Conservation (phyloP, 1,140 invertebrate genomes). For the Microplitis mediator region DNA sequence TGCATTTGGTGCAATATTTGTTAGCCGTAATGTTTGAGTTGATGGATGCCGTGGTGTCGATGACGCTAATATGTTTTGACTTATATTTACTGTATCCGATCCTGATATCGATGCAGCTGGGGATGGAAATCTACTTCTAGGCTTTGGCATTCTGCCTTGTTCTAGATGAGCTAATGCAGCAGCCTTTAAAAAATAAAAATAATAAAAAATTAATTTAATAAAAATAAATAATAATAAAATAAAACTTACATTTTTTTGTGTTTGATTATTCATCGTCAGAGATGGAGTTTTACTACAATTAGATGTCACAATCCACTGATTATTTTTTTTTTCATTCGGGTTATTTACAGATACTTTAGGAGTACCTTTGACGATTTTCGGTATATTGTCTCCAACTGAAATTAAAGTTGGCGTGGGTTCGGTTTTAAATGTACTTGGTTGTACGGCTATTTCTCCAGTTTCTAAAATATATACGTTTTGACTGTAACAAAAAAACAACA, state of each 20-base stretch:
- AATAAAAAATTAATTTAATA: background rate
- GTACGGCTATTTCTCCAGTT: constrained; percentile 40
- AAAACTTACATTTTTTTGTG: constrained; percentile 10
- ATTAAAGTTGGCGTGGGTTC: constrained; percentile 38
- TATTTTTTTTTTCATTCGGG: constrained; percentile 43
- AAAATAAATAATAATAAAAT: background rate
- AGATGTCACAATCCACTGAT: constrained; percentile 49
- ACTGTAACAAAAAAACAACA: constrained; percentile 46
- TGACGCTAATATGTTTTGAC: background rate
- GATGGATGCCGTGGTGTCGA: background rate
- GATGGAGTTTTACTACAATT: constrained; percentile 25
- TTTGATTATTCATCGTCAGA: constrained; percentile 1
- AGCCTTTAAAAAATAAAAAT: background rate
- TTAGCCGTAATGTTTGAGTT: background rate
- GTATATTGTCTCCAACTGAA: constrained; percentile 35
- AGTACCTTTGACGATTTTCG: background rate
- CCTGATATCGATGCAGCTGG: background rate
- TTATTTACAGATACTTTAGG: background rate
- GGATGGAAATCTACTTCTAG: background rate
- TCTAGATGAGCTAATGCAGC: background rate
- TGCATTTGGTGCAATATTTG: background rate
- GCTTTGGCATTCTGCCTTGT: background rate
- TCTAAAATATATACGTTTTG: constrained; percentile 58
- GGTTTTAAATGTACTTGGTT: constrained; percentile 43
- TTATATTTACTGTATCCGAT: background rate